Percentiles rank a stretch among this genome's conserved stretches.
Evolutionary conservation across 2,888 invertebrate species (phyloP).

Genomic region (Alsophila aescularia): DNA sequence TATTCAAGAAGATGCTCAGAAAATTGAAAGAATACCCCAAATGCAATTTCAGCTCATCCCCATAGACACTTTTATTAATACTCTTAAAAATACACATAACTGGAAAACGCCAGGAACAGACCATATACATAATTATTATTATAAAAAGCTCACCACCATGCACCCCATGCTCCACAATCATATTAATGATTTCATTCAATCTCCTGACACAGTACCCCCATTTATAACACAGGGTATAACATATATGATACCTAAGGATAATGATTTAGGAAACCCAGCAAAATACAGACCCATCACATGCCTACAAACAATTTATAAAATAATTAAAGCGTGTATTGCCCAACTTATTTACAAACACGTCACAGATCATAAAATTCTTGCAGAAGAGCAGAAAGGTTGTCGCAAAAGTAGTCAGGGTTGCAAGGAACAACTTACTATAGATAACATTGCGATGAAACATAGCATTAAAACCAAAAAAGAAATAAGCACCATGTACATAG

Average conservation of each 20-base stretch:
- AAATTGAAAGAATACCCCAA: background rate
- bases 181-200: background rate
- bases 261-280: no score
- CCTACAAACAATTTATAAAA: no score
- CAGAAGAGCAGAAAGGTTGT: no score
- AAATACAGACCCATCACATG: no score
- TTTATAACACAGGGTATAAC: background rate
- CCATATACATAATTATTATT: constrained; percentile 6
- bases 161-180: no score
- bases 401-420: no score
- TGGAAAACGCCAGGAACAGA: constrained; percentile 7
- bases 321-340: background rate
- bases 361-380: background rate
- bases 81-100: constrained; percentile 2
- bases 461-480: background rate
- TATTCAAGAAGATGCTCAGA: background rate
- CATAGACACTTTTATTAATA: background rate
- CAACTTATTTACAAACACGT: background rate
- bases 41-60: no score
- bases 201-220: background rate
- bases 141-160: no score
- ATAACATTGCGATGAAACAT: constrained; percentile 5
- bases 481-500: constrained; percentile 15
- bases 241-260: no score
- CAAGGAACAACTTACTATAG: constrained; percentile 24